Base-by-base conservation (phyloP, 1,140 invertebrate species). In the Planococcus citri region DNA sequence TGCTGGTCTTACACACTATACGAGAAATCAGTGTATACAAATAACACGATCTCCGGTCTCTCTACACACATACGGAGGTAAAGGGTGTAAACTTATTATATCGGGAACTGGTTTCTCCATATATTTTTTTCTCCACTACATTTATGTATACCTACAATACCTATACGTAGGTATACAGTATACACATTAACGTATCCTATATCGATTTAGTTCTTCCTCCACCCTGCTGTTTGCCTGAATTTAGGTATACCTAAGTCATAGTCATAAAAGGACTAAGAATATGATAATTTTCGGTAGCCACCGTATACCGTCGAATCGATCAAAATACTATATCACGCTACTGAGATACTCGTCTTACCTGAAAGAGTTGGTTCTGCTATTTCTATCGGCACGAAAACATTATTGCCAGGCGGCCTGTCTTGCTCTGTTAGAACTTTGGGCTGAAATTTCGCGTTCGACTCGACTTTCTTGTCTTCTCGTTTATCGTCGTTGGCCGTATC, bases 1-100 rank as follows among this genome's bases (percentile, higher is more conserved):
- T 64, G 60, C 60, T 64, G 60, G 60, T 64, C 60, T 64, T 64
- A 64, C 60, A 64, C 60, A 64, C 60, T 25, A 25, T 17, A 64
- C 60, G 3, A 25, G 60, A 64, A 24, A 64, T 51, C 6, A 9
- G 41, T 51, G 41, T 51, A 20, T 51, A 51, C 41, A 20, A 51
- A 20, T 20, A 51, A 51, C 12, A 51, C 29, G 41, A 20, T n/a
- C 41, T 14, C 2, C 41, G 41, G 41, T 20, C n/a, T n/a, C n/a
- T n/a, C n/a, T n/a, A 51, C 17, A 51, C 41, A n/a, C 41, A 51
- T 37, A 51, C 41, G 41, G n/a, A 51, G n/a, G n/a, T 20, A 14
- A 51, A 51, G 41, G 41, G 41, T 51, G 41, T 51, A 51, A 51
- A 51, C 41, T 51, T 51, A 51, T 51, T 51, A 51, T 51, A 51